Evolutionary conservation across 37 sponge, comb jelly and placozoan species (phyloP), one percentile per base, ranked within the genome.

Genomic region (Spongia lamella): DNA sequence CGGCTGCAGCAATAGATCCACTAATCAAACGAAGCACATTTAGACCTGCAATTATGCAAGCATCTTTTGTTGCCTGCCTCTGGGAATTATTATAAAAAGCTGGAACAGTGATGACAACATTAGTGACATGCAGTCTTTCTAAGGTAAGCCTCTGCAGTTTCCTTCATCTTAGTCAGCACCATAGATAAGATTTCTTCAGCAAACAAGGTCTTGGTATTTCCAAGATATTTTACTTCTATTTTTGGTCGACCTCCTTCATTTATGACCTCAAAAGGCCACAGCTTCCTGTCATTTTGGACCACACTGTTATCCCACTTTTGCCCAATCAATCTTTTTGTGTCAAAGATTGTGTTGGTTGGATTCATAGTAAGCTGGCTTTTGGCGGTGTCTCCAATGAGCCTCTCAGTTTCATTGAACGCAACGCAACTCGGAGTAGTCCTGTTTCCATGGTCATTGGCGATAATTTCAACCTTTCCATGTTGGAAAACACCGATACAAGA

Each of bases 321-420:
- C 5, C 47, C 47, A 43, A 43, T 43, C 47, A 43, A 13, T 43
- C 47, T 43, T 9, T 43, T 43, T 9, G 9, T 9, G 9, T 43
- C 9, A 9, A 5, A 43, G 47, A 43, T 9, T 43, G 47, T 43
- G 47, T 43, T 43, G 9, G 47, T 43, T 43, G 47, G 47, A 43
- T 43, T 43, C 47, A 30, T 59, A 7, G 61, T 13, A 26, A 59
- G 5, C 7, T 9, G 61, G 31, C 31, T 59, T 29, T 59, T 59
- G 61, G 61, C 61, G 7, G 61, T 13, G 11, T 59, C 61, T 59
- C 61, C 61, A 59, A 59, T 59, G 61, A 59, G 61, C 31, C 61
- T 59, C 11, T 13, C 61, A 14, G 61, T 29, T 6, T 59, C 61
- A 30, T 7, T 59, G 61, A 59, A 59, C 5, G 9, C 61, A 29